Conservation (phyloP, 2,113 vertebrate genomes). For the Cepphus grylle region DNA sequence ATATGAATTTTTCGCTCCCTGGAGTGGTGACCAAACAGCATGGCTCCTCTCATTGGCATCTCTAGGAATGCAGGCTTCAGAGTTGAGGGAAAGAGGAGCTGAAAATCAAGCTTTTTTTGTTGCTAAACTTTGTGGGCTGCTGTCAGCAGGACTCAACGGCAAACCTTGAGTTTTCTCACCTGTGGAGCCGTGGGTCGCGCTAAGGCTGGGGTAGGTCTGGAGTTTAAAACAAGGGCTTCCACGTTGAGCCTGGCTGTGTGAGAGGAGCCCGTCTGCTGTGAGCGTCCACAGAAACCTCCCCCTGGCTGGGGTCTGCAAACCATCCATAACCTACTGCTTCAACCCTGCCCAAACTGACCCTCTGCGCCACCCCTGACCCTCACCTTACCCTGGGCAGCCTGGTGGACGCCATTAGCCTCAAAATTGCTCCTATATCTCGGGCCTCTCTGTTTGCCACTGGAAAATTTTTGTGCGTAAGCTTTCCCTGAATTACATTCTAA, state of each 20-base stretch:
- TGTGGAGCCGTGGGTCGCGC: background rate
- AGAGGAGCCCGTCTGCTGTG: background rate
- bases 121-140: background rate
- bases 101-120: background rate
- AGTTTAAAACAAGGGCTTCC: background rate
- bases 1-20: background rate
- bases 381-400: background rate
- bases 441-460: background rate
- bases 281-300: background rate
- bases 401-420: fast-evolving
- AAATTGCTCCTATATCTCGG: fast-evolving
- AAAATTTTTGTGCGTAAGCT: background rate
- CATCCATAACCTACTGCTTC: background rate
- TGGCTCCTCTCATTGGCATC: background rate
- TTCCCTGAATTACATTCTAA: background rate
- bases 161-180: background rate
- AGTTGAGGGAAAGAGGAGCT: background rate
- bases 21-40: background rate
- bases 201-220: background rate
- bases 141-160: background rate
- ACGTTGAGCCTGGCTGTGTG: background rate
- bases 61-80: background rate
- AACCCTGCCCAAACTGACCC: background rate
- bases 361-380: background rate
- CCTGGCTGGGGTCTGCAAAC: background rate